These are phyloP conservation scores for Takifugu rubripes DNA, from an alignment of 2,797 vertebrate species.

Conservation along the genomic window DNA sequence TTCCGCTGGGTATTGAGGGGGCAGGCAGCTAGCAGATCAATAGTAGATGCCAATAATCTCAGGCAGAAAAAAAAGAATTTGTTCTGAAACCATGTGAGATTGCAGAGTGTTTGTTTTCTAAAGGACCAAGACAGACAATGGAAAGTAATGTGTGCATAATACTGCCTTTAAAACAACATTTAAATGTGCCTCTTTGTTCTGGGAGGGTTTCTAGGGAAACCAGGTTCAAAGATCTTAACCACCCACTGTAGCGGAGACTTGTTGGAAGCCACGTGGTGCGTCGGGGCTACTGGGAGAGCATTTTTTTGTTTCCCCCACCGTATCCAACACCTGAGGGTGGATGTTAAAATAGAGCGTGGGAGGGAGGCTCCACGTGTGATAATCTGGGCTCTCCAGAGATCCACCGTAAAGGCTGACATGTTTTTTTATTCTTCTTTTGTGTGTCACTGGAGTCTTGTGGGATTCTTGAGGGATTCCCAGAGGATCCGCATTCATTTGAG, in stretches of 20 bases:
- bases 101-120: slow-evolving; percentile 11
- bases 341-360: slow-evolving; percentile 60
- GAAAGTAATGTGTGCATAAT: slow-evolving; percentile 16
- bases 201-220: slow-evolving; percentile 34
- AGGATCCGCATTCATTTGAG: background rate
- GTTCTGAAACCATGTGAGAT: background rate
- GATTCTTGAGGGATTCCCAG: background rate
- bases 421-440: background rate
- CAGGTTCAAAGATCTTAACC: slow-evolving; percentile 18
- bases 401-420: background rate
- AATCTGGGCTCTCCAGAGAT: slow-evolving; percentile 46
- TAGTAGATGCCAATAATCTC: too few relatives aligned
- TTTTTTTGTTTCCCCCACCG: slow-evolving; percentile 28
- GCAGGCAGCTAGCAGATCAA: too few relatives aligned
- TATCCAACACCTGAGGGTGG: slow-evolving; percentile 37
- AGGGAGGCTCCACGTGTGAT: slow-evolving; percentile 48
- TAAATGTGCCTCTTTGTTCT: too few relatives aligned
- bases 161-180: background rate
- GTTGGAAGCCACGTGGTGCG: slow-evolving; percentile 36
- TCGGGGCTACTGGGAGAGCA: slow-evolving; percentile 14
- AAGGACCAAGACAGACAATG: slow-evolving; percentile 5
- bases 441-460: background rate
- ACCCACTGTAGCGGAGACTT: slow-evolving; percentile 25
- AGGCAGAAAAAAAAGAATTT: too few relatives aligned
- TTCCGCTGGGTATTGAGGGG: too few relatives aligned